Evolutionary conservation across 2,888 invertebrate species (phyloP).

Genomic region (Brenthis daphne): DNA sequence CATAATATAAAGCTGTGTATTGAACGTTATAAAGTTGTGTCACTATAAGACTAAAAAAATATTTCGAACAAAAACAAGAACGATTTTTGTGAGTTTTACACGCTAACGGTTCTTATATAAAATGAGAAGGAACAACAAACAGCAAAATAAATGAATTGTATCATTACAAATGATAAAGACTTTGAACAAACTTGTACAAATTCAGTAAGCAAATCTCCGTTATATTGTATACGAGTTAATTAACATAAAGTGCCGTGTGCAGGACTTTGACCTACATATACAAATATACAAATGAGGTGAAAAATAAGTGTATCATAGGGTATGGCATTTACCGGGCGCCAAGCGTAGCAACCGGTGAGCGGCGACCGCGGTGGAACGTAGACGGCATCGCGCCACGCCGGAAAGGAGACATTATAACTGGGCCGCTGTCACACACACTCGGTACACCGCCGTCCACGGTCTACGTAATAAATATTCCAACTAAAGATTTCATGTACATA

Average conservation of each 20-base stretch:
- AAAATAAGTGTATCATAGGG: slow-evolving; percentile 18
- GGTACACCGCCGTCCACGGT: slow-evolving; percentile 28
- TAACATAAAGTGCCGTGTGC: slow-evolving; percentile 20
- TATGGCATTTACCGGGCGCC: slow-evolving; percentile 22
- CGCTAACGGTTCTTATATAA: no score
- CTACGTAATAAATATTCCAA: slow-evolving; percentile 35
- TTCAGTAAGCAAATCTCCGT: not conserved
- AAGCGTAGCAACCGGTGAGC: slow-evolving; percentile 29
- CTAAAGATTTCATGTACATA: slow-evolving; percentile 32
- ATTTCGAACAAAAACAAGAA: no score
- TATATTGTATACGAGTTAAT: slow-evolving; percentile 14
- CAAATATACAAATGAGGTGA: slow-evolving; percentile 17
- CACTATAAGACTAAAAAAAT: no score
- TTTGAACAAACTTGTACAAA: no score
- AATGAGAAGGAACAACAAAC: no score
- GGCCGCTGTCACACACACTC: slow-evolving; percentile 46
- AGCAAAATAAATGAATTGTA: no score
- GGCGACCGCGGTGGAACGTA: slow-evolving; percentile 57
- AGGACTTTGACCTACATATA: slow-evolving; percentile 26
- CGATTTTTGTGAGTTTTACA: no score
- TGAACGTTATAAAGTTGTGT: not conserved
- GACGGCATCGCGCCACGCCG: slow-evolving; percentile 53
- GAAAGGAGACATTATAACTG: slow-evolving; percentile 51
- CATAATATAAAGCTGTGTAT: not conserved
- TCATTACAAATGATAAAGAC: no score